phyloP scores from a whole-genome alignment of 2,888 invertebrate genomes.

The Rotaria macrura region DNA sequence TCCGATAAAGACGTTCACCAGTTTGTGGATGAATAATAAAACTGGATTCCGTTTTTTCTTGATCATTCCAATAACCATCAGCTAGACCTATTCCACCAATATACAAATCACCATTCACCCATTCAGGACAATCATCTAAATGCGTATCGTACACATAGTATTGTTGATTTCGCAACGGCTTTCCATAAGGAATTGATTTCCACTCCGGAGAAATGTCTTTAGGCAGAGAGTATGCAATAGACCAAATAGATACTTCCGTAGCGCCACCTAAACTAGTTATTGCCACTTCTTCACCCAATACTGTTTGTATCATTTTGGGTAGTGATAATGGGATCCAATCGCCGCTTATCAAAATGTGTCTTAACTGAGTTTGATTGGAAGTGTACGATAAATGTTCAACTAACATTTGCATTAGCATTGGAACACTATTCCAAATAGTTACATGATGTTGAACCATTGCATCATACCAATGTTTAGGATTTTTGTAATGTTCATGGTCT shows the following conservation, averaged over 20 bases:
- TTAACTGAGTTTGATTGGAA: background rate
- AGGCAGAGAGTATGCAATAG: background rate
- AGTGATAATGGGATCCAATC: constrained; percentile 18
- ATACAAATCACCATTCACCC: background rate
- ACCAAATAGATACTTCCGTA: constrained; percentile 23
- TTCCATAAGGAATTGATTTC: constrained; percentile 9
- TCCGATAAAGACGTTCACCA: background rate
- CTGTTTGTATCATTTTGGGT: background rate
- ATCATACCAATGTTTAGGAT: background rate
- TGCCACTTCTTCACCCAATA: background rate
- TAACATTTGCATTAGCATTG: too few relatives aligned
- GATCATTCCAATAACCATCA: too few relatives aligned
- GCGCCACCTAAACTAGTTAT: constrained; percentile 15
- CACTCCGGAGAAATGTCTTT: background rate
- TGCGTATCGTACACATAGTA: background rate
- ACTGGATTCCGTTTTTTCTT: background rate
- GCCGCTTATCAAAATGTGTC: constrained; percentile 8
- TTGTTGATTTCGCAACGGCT: background rate
- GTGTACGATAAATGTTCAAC: too few relatives aligned
- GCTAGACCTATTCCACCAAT: constrained; percentile 22
- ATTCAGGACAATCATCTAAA: background rate
- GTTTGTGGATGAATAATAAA: background rate
- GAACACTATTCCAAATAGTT: too few relatives aligned
- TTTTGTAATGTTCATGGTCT: background rate
- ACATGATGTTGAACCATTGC: background rate